A percentile compares a stretch with the other conserved stretches of the same genome.
phyloP scores from a whole-genome alignment of 1,140 invertebrate species.

The Orius insidiosus region DNA sequence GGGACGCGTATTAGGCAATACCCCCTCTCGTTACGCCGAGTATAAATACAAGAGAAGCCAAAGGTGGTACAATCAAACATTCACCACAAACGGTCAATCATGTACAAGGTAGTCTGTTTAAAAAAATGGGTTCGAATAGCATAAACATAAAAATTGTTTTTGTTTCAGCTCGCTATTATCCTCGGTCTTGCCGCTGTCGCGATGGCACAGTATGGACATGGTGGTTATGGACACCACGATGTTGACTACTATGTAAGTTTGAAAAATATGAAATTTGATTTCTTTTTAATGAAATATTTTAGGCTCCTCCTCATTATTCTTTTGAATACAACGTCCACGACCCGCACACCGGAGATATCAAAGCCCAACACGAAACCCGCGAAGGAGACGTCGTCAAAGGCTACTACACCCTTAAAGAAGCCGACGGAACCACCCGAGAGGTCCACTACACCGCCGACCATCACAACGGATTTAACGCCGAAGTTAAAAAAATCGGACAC shows the following conservation, averaged over 20 bases:
- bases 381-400: constrained; percentile 25
- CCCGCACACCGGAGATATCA: constrained; percentile 23
- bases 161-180: constrained; percentile 9
- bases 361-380: constrained; percentile 23
- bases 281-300: background rate
- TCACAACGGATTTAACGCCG: constrained; percentile 38
- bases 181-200: constrained; percentile 14
- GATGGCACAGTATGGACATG: constrained; percentile 20
- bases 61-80: no score
- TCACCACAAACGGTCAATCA: no score
- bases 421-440: constrained; percentile 37
- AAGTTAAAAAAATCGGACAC: constrained; percentile 32
- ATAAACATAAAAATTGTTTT: no score
- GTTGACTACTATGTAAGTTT: constrained; percentile 37
- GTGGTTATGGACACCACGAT: background rate
- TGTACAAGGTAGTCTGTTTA: no score
- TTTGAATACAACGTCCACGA: constrained; percentile 26
- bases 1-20: no score
- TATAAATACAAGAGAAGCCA: no score
- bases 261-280: no score
- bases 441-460: constrained; percentile 52
- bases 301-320: constrained; percentile 20
- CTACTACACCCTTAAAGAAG: constrained; percentile 37
- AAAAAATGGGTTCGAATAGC: no score
- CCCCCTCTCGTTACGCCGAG: no score